Base-by-base conservation (phyloP, 53 echinoderm and acorn worm species). In the Stichopus horrens region DNA sequence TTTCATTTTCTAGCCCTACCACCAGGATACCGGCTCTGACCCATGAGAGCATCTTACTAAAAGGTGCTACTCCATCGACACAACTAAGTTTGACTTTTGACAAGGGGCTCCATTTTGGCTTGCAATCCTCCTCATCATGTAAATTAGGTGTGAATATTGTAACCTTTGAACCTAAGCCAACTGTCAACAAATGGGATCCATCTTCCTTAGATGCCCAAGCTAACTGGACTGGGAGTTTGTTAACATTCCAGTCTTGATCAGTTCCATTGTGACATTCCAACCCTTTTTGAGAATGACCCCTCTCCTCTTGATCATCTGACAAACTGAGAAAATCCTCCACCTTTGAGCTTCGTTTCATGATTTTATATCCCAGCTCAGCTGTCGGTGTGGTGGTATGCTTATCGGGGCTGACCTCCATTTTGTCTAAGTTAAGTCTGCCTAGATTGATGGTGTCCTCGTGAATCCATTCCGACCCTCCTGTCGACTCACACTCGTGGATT, bases 161-260 rank as follows among this genome's bases (percentile, higher is more conserved):
- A 10, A 99, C 92, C 86, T 92, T 94, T 76, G 90, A 91, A 7
- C 99, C 98, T 76, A 96, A 89, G 53, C 95, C 96, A 8, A 99
- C 93, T 9, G 99, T 99, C 37, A 99, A 86, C 53, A 99, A 92
- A 66, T 99, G 94, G 20, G 99, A 93, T 8, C 99, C 96, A 77
- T 96, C 99, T 74, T 99, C 99, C 76, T 99, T 99, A 56, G 96
- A 96, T 53, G 92, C 94, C 99, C 99, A 99, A 7, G 93, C 94
- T 21, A 99, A 67, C 83, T 99, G 99, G 10, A 99, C 94, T 54
- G 97, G 93, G 18, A 93, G 88, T 63, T 76, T 86, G 23, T 73
- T 86, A 54, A 78, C 87, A 59, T 80, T 71, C 23, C 23, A 63
- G 4, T 88, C 58, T 91, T 78, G 53, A 75, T 23, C 14, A 60